These are phyloP conservation scores for Erebia palarica DNA, from an alignment of 2,888 invertebrate species.

Conservation along the genomic window DNA sequence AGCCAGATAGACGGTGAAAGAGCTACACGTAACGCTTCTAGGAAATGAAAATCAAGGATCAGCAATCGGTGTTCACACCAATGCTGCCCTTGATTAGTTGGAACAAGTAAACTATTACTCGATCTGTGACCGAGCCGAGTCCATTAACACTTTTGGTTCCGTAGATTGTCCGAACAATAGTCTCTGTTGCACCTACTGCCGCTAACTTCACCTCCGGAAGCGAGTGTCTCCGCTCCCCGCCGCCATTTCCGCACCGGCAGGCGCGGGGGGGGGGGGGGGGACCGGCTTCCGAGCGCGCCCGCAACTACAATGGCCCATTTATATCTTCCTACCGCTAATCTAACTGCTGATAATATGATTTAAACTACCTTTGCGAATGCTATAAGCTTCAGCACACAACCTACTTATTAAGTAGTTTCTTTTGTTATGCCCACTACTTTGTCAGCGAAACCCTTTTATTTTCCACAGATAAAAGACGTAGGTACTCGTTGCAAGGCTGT, in stretches of 20 bases:
- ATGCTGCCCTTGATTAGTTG: no score
- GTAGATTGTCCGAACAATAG: slow-evolving; percentile 53
- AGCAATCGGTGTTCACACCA: no score
- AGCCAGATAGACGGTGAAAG: no score
- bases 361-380: slow-evolving; percentile 46
- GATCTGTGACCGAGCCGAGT: neutral
- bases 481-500: no score
- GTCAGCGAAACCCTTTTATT: no score
- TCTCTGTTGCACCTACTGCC: slow-evolving; percentile 49
- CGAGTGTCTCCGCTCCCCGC: slow-evolving; percentile 75
- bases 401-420: no score
- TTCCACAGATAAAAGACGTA: no score
- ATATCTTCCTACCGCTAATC: slow-evolving; percentile 75
- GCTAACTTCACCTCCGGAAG: slow-evolving; percentile 71
- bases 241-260: slow-evolving; percentile 64
- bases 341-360: slow-evolving; percentile 68
- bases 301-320: slow-evolving; percentile 72
- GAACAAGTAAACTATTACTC: no score
- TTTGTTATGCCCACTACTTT: no score
- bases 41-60: no score
- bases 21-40: no score
- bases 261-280: slow-evolving; percentile 46
- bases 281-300: slow-evolving; percentile 53
- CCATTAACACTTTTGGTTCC: slow-evolving; percentile 34
- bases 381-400: neutral